Base-by-base conservation (phyloP, 1,140 invertebrate genomes). In the Panagrolaimus sp. region DNA sequence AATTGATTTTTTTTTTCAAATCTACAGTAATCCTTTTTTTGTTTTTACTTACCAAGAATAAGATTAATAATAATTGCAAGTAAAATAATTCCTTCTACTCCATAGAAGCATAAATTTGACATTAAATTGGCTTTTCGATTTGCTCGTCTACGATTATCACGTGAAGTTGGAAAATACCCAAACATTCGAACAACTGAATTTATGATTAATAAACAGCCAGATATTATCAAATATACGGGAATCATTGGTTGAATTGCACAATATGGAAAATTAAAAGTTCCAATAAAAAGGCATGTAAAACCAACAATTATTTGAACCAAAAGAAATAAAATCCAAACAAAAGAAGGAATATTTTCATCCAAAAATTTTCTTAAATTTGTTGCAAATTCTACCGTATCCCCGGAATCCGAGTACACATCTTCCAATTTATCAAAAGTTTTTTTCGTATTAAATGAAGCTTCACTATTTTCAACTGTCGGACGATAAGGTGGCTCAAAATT, bases 201-300 rank as follows among this genome's bases (percentile, higher is more conserved):
- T 15, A 71, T 4, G 26, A 74, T 74, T 26, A 74, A 55, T 28
- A 74, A 26, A 43, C 63, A 10, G 5, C 73, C 73, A n/a, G 67
- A 69, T 38, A 69, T 17, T 9, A 74, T 70, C 24, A 74, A 55
- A 64, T 74, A 74, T 21, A 74, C 24, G 3, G 73, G 72, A 58
- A 74, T 75, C 28, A 73, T 47, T 43, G 73, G 73, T 38, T 74
- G 65, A 44, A 74, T 45, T n/a, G 58, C 47, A 28, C 73, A 74
- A 21, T 65, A 75, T 10, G 72, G 67, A 14, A 63, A 32, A 65
- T 74, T 74, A 15, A 74, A 69, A 9, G 71, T 47, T n/a, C 72
- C 71, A 12, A 73, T 52, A 43, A 73, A 63, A 4, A 73, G 32
- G 9, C 65, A 63, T 1, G 67, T 43, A 26, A 73, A 21, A 0